Conservation (phyloP, 2,888 invertebrate species). For the Buathra laborator region DNA sequence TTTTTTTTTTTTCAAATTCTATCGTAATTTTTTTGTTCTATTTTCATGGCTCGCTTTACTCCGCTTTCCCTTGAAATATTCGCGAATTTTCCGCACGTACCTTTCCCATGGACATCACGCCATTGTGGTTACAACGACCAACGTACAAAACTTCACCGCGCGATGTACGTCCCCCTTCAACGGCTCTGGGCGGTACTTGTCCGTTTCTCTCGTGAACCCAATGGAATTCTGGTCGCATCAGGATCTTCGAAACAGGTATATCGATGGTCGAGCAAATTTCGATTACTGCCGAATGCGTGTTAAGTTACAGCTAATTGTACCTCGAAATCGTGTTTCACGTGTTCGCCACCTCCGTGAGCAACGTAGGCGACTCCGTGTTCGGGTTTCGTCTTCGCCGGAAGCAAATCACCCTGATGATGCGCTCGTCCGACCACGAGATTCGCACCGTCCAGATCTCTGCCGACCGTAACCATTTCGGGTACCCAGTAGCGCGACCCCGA, state of each 20-base stretch:
- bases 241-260: slow-evolving; percentile 69
- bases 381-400: slow-evolving; percentile 75
- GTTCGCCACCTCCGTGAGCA: slow-evolving; percentile 69
- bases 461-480: slow-evolving; percentile 79
- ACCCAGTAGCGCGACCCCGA: slow-evolving; percentile 73
- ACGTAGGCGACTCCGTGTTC: slow-evolving; percentile 74
- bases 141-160: slow-evolving; percentile 83
- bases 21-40: too few species aligned
- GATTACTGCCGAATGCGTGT: not conserved
- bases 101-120: slow-evolving; percentile 80
- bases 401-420: slow-evolving; percentile 71
- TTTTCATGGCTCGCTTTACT: too few species aligned
- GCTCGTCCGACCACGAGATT: slow-evolving; percentile 82
- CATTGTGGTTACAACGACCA: slow-evolving; percentile 81
- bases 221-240: slow-evolving; percentile 77
- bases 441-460: slow-evolving; percentile 81
- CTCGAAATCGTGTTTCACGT: slow-evolving; percentile 72
- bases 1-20: too few species aligned
- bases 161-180: slow-evolving; percentile 81
- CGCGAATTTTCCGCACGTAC: slow-evolving; percentile 68
- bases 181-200: slow-evolving; percentile 81
- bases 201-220: slow-evolving; percentile 77
- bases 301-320: slow-evolving; percentile 50
- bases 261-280: not conserved
- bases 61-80: too few species aligned